A percentile compares a stretch with the other conserved stretches of the same genome.
These are phyloP conservation scores for Pyrrhosoma nymphula DNA, from an alignment of 2,888 invertebrate genomes.

Conservation along the genomic window DNA sequence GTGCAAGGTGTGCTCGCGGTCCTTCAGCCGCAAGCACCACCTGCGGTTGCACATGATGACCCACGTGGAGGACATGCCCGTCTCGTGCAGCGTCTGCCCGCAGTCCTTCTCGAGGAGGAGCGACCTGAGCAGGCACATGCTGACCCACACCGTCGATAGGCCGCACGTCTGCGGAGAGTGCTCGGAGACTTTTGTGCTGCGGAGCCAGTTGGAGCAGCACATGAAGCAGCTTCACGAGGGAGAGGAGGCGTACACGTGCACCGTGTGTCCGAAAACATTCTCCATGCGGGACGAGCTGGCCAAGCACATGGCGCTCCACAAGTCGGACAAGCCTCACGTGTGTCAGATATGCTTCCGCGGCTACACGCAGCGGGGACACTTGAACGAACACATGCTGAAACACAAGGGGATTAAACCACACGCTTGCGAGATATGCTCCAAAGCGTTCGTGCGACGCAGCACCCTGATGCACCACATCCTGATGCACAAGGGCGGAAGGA, in stretches of 20 bases:
- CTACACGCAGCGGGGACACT: not conserved
- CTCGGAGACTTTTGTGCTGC: not conserved
- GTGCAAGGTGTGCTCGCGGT: not conserved
- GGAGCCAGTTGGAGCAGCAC: not conserved
- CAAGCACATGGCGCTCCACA: not conserved
- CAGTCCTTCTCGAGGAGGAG: not conserved
- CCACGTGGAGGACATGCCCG: not conserved
- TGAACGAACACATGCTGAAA: not conserved
- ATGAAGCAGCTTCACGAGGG: not conserved
- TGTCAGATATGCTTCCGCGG: not conserved
- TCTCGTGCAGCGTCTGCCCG: not conserved
- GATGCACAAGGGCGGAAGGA: slow-evolving; percentile 48
- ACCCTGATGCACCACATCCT: not conserved
- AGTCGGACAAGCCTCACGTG: not conserved
- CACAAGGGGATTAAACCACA: not conserved
- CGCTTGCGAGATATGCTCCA: not conserved
- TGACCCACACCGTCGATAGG: not conserved
- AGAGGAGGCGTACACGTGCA: not conserved
- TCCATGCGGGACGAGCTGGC: not conserved
- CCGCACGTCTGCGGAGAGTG: not conserved
- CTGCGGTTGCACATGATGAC: not conserved
- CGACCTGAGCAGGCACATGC: not conserved
- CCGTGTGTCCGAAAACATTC: not conserved
- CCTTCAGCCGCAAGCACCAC: not conserved
- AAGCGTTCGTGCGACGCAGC: not conserved